These are phyloP conservation scores for Mirza zaza DNA, from an alignment of 2,113 vertebrate genomes.

Conservation along the genomic window DNA sequence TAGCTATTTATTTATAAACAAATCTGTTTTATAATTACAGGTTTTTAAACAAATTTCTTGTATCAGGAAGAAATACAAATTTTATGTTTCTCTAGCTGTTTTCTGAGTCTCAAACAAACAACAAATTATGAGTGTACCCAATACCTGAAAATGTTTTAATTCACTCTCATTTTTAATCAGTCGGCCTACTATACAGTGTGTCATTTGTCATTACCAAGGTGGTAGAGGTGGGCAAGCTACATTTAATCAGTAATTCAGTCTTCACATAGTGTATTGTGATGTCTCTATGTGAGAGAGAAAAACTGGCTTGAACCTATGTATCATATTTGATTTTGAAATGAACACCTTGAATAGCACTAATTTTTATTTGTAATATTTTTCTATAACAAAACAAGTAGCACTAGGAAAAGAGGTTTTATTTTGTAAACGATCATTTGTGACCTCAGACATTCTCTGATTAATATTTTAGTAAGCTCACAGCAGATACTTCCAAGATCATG, in stretches of 20 bases:
- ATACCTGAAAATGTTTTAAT: neutral
- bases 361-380: constrained; percentile 68
- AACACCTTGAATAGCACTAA: constrained; percentile 62
- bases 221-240: neutral
- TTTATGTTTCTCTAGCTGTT: constrained; percentile 17
- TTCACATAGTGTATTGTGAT: neutral
- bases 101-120: constrained; percentile 43
- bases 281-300: neutral
- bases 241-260: neutral
- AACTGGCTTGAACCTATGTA: neutral
- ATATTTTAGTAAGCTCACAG: constrained; percentile 62
- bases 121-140: neutral
- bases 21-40: constrained; percentile 57
- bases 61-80: constrained; percentile 52
- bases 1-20: constrained; percentile 39
- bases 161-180: neutral
- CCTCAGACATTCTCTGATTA: constrained; percentile 60
- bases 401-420: constrained; percentile 83
- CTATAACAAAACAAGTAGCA: constrained; percentile 57
- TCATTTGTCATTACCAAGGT: neutral
- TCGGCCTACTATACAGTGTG: fast-evolving
- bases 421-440: constrained; percentile 74
- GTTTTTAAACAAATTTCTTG: constrained; percentile 61
- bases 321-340: neutral
- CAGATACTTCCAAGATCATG: constrained; percentile 33